Conservation (phyloP, 2,113 vertebrate genomes). For the Clupea harengus region DNA sequence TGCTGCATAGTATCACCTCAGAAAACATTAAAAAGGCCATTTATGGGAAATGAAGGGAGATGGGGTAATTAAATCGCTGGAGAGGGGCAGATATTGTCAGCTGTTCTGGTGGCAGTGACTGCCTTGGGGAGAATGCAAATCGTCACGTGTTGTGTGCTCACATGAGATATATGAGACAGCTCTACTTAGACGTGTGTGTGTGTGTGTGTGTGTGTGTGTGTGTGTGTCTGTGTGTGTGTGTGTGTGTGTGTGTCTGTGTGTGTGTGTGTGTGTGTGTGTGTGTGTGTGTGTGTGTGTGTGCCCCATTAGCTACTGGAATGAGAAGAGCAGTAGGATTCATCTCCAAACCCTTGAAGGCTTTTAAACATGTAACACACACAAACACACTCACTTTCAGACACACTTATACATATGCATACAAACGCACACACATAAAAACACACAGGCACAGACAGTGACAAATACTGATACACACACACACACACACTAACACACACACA, state of each 20-base stretch:
- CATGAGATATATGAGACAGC: conserved; percentile 32
- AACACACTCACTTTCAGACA: background rate
- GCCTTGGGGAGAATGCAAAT: conserved; percentile 48
- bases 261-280: background rate
- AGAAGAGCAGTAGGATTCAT: background rate
- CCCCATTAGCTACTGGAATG: background rate
- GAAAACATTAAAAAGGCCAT: conserved; percentile 42
- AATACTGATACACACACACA: no score
- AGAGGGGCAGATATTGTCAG: conserved; percentile 53
- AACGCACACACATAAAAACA: background rate
- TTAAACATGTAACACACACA: conserved; percentile 11
- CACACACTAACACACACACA: no score
- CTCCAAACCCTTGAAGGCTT: background rate
- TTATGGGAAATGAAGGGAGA: conserved; percentile 47
- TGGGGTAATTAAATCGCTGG: conserved; percentile 33
- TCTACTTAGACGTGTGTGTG: background rate
- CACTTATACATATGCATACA: background rate
- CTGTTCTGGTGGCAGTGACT: conserved; percentile 47
- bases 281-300: background rate
- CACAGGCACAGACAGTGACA: background rate
- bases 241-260: background rate
- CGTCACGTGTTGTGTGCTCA: conserved; percentile 44
- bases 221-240: background rate
- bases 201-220: background rate
- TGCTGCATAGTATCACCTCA: conserved; percentile 37